These are phyloP conservation scores for Neoitamus cyanurus DNA, from an alignment of 2,888 invertebrate species.

Conservation along the genomic window DNA sequence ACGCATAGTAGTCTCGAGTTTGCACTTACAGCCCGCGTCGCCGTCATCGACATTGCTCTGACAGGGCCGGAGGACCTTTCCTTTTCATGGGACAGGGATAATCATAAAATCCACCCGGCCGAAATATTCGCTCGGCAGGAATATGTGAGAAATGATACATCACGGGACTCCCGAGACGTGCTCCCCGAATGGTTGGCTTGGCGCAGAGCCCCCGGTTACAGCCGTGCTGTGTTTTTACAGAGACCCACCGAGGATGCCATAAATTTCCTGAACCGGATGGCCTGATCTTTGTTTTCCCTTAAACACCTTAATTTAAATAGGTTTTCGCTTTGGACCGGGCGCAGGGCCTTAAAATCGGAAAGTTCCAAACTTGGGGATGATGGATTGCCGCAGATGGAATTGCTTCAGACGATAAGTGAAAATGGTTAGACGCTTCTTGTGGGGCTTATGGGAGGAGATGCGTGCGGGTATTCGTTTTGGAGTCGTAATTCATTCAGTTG, in stretches of 20 bases:
- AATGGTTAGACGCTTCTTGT: not conserved
- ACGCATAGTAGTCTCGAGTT: not conserved
- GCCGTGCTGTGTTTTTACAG: not conserved
- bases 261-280: not conserved
- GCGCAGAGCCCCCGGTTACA: not conserved
- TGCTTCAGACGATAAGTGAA: not conserved
- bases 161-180: not conserved
- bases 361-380: not conserved
- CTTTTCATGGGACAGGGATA: not conserved
- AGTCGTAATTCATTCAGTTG: not conserved
- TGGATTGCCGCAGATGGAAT: not conserved
- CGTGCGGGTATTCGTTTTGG: not conserved
- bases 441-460: not conserved
- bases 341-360: not conserved
- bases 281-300: not conserved
- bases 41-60: not conserved
- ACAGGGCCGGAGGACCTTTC: not conserved
- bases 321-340: not conserved
- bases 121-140: not conserved
- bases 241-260: not conserved
- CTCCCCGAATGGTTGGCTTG: not conserved
- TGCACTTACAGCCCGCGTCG: not conserved
- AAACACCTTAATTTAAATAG: slow-evolving; percentile 21
- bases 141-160: slow-evolving; percentile 7
- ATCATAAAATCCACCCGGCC: slow-evolving; percentile 2